Evolutionary conservation across 2,113 vertebrate genomes (phyloP), one percentile per base, ranked within the genome.

Genomic region (Embiotoca jacksoni): DNA sequence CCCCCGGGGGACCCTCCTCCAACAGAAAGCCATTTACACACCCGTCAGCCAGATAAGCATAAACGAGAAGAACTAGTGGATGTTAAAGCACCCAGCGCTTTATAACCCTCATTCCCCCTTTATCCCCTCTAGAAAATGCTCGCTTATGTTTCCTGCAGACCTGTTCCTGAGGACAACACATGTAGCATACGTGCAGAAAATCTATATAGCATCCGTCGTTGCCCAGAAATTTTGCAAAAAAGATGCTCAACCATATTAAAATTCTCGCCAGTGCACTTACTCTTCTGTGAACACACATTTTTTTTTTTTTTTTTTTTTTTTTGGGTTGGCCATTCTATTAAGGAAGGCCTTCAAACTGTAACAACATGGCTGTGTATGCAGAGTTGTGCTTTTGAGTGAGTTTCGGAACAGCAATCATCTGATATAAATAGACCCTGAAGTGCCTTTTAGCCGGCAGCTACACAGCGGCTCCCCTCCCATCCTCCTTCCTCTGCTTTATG

Each of bases 11-110:
- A 85, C 58, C 77, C 78, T 85, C 82, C 72, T 89, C 80, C 81
- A 87, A 82, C 86, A 89, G 87, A 92, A 91, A 91, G 82, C 82
- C 88, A 91, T 92, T 93, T 87, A 89, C 84, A 80, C 85, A 89
- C 13, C 88, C 78, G 87, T 90, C 89, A 89, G 78, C 65, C 61
- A 83, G 83, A 90, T 83, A 81, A 78, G 84, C 80, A 83, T 85
- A 88, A 90, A 93, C 79, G 65, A 89, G 88, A 82, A 78, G 74
- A 86, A 79, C 55, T 41, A 53, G 54, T 58, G 72, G 78, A 81
- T 77, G 80, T 81, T 88, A 78, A 91, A 78, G 67, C 64, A 39
- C 36, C 55, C 61, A 15, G 47, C 4, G 50, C 72, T 82, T 76
- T 70, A 72, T 75, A 77, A 81, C 52, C 70, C 52, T 68, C 35